Evolutionary conservation across 2,888 invertebrate species (phyloP).

Genomic region (Drosophila pseudotakahashii): DNA sequence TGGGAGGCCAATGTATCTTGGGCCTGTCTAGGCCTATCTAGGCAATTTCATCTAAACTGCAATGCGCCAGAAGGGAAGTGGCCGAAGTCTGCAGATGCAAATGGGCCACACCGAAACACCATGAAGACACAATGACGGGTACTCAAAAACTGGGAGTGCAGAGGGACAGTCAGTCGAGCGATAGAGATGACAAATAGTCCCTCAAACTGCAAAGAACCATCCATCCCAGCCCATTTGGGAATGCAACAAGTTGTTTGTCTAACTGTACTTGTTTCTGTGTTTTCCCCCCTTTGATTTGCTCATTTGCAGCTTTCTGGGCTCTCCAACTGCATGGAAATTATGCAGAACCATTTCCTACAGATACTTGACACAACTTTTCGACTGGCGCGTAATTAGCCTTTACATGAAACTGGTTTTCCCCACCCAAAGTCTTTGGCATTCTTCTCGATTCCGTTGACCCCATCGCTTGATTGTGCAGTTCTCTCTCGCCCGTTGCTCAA

Average conservation of each 20-base stretch:
- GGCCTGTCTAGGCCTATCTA: constrained; percentile 51
- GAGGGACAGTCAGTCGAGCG: not conserved
- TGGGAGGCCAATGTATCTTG: constrained; percentile 29
- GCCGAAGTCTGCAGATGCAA: constrained; percentile 42
- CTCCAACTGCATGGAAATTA: constrained; percentile 47
- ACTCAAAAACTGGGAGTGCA: constrained; percentile 4
- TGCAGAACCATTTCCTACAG: constrained; percentile 47
- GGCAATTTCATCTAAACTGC: constrained; percentile 70
- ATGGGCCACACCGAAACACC: constrained; percentile 34
- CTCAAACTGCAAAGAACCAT: not conserved
- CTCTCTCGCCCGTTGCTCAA: constrained; percentile 13
- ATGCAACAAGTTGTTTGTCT: constrained; percentile 64
- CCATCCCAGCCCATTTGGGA: not conserved
- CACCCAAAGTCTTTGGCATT: constrained; percentile 18
- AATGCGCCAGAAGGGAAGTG: constrained; percentile 51
- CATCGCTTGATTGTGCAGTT: constrained; percentile 40
- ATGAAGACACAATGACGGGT: constrained; percentile 33
- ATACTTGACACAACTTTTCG: constrained; percentile 49
- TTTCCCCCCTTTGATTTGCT: constrained; percentile 49
- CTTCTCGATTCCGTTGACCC: constrained; percentile 51
- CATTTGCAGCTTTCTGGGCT: constrained; percentile 39
- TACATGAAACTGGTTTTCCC: constrained; percentile 16
- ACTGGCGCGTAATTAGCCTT: constrained; percentile 21
- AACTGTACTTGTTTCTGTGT: constrained; percentile 50
- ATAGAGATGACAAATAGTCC: constrained; percentile 43